A percentile compares a stretch with the other conserved stretches of the same genome.
These are phyloP conservation scores for Leucophora obtusa DNA, from an alignment of 2,888 invertebrate species.

Conservation along the genomic window DNA sequence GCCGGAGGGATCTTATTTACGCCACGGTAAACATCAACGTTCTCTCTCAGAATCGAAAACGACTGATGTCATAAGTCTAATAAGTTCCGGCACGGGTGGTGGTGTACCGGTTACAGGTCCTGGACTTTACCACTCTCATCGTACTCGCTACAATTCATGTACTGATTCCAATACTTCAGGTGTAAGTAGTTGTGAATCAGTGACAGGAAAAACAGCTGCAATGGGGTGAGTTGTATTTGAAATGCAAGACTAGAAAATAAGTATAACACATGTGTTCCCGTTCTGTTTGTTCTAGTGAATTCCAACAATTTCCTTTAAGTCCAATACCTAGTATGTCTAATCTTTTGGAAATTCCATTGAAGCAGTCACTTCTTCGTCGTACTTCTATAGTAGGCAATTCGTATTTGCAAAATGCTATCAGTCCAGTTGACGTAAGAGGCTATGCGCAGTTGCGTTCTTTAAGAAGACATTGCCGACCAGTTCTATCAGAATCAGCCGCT, in stretches of 20 bases:
- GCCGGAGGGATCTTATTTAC: slow-evolving; percentile 79
- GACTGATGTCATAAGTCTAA: slow-evolving; percentile 80
- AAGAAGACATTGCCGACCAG: slow-evolving; percentile 83
- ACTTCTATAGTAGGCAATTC: slow-evolving; percentile 74
- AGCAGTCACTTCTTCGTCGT: slow-evolving; percentile 69
- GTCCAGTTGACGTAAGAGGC: slow-evolving; percentile 87
- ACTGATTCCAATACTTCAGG: slow-evolving; percentile 91
- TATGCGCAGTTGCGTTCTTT: slow-evolving; percentile 86
- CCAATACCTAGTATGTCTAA: slow-evolving; percentile 93
- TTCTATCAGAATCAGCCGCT: slow-evolving; percentile 83
- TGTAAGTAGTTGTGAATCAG: slow-evolving; percentile 89
- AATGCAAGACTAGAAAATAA: not conserved
- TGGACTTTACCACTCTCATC: slow-evolving; percentile 74
- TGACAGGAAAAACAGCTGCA: slow-evolving; percentile 82
- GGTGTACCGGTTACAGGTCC: slow-evolving; percentile 50
- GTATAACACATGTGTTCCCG: not conserved
- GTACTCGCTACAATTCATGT: slow-evolving; percentile 81
- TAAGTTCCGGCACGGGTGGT: slow-evolving; percentile 67
- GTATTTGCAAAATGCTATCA: slow-evolving; percentile 79
- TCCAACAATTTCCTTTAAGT: slow-evolving; percentile 88
- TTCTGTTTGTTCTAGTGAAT: slow-evolving; percentile 80
- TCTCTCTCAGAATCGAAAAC: slow-evolving; percentile 86
- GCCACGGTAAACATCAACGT: slow-evolving; percentile 81
- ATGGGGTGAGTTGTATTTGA: slow-evolving; percentile 79
- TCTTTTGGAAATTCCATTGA: slow-evolving; percentile 80